Evolutionary conservation across 2,888 invertebrate species (phyloP).

Genomic region (Abscondita cerata): DNA sequence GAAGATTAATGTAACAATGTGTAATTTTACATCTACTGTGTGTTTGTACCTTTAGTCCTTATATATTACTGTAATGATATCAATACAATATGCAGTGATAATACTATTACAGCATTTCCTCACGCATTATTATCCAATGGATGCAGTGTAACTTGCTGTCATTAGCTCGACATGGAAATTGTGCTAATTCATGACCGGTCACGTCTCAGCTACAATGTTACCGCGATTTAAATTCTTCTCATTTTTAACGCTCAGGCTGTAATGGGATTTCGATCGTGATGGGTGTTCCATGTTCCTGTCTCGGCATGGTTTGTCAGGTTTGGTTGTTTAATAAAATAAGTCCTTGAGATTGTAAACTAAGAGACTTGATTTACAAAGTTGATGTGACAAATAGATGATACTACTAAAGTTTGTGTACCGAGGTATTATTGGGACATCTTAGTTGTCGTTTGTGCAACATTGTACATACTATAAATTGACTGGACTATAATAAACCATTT

Average conservation of each 20-base stretch:
- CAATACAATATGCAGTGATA: not conserved
- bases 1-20: too few relatives aligned
- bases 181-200: conserved; percentile 43
- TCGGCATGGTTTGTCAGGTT: conserved; percentile 50
- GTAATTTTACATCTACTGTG: too few relatives aligned
- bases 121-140: conserved; percentile 8
- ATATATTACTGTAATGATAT: too few relatives aligned
- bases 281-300: conserved; percentile 53
- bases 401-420: conserved; percentile 5
- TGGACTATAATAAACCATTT: too few relatives aligned
- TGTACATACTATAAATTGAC: too few relatives aligned
- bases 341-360: conserved; percentile 43
- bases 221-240: conserved; percentile 50
- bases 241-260: conserved; percentile 50
- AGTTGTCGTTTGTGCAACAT: not conserved
- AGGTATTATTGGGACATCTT: not conserved
- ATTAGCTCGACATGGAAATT: conserved; percentile 41
- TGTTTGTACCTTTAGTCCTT: too few relatives aligned
- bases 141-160: conserved; percentile 32
- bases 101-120: conserved; percentile 9
- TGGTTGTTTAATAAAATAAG: conserved; percentile 37
- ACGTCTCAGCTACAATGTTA: conserved; percentile 42
- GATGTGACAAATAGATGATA: not conserved
- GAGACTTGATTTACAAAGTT: conserved; percentile 29
- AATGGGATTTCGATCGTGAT: conserved; percentile 54